phyloP scores from a whole-genome alignment of 1,140 invertebrate genomes.

The Harlomillsia oculata region DNA sequence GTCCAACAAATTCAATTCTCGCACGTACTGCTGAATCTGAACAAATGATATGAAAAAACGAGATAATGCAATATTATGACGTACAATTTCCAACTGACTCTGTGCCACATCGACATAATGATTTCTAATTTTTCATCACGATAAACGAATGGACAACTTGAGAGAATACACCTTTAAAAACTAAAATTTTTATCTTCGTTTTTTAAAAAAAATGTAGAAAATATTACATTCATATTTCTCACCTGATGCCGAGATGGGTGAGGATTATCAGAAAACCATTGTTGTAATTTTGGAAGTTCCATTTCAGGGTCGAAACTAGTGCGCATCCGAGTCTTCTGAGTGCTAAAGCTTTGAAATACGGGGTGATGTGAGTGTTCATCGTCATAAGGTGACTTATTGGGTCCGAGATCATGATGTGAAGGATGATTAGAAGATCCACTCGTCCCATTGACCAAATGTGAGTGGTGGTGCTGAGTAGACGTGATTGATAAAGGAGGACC shows the following conservation, averaged over 20 bases:
- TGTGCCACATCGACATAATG: too few species aligned
- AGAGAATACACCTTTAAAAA: too few species aligned
- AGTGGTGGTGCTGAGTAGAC: conserved; percentile 17
- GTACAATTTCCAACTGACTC: too few species aligned
- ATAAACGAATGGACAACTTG: too few species aligned
- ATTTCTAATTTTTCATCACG: too few species aligned
- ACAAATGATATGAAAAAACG: too few species aligned
- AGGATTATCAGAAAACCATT: conserved; percentile 90
- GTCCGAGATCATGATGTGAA: conserved; percentile 17
- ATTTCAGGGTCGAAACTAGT: conserved; percentile 89
- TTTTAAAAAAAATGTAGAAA: neutral
- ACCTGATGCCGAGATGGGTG: conserved; percentile 77
- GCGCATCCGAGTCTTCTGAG: conserved; percentile 80
- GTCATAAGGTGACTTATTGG: conserved; percentile 12
- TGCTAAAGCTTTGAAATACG: conserved; percentile 41
- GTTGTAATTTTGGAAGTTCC: conserved; percentile 84
- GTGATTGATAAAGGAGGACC: neutral
- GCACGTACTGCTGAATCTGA: conserved; percentile 86
- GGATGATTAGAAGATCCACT: conserved; percentile 17
- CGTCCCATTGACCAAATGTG: conserved; percentile 32
- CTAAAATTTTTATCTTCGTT: neutral
- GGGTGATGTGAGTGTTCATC: conserved; percentile 30
- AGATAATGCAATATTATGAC: too few species aligned
- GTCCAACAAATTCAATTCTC: conserved; percentile 82
- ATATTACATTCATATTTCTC: conserved; percentile 9